Evolutionary conservation across 2,113 vertebrate species (phyloP), one percentile per base, ranked within the genome.

Genomic region (Mustela lutreola): DNA sequence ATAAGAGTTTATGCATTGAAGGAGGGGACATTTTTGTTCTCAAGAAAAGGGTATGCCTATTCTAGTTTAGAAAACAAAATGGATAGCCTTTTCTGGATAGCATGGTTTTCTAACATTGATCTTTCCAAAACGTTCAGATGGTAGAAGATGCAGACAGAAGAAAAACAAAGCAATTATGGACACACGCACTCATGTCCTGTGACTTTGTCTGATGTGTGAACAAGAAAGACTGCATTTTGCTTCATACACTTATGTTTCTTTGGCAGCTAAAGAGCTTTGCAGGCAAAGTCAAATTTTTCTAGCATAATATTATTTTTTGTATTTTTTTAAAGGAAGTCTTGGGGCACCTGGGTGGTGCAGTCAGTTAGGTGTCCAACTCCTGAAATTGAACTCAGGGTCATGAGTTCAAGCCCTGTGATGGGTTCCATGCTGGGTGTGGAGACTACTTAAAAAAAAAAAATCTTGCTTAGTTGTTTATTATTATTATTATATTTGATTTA

Each of bases 201-300:
- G 33, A 67, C 62, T 97, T 96, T 70, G 16, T 33, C 82, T 92
- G 10, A 87, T 48, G 26, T 56, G 15, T 75, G 28, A 91, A 85
- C 4, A 7, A 15, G n/a, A 90, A 86, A 93, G 28, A 11, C 50
- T 82, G 18, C 7, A 18, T n/a, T 90, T 83, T 63, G 22, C 12
- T 88, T 90, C 12, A 33, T 31, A 79, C 2, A 21, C 36, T 58
- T 88, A 84, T 71, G 2, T 87, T 45, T 45, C 36, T 31, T n/a
- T 83, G 15, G 39, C 67, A 90, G 15, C 50, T 73, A 22, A 92
- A 60, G 26, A 78, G 2, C 19, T 88, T 96, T 83, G 19, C 7
- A 73, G 33, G 36, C 18, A 78, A 33, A 4, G 31, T 63, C 42
- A 58, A 76, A 14, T 85, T 87, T 86, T 58, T 79, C 42, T 53